Percentiles rank a stretch among this genome's conserved stretches.
Evolutionary conservation across 2,113 vertebrate genomes (phyloP).

Genomic region (Hemicordylus capensis): DNA sequence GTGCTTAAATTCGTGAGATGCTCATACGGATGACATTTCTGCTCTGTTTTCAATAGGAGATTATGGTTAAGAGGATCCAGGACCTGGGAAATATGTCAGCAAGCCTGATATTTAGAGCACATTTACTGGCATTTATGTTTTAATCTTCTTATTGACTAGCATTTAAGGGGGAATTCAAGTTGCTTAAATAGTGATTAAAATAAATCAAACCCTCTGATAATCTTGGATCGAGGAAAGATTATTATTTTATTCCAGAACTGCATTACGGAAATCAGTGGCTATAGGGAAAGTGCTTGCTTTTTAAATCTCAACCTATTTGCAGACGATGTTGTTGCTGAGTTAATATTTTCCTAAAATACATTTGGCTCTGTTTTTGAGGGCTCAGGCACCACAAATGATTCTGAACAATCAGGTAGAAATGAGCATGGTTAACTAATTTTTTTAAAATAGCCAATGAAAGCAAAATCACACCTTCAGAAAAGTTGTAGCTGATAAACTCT

Average conservation of each 20-base stretch:
- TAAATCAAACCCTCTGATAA: slow-evolving; percentile 59
- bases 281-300: neutral
- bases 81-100: slow-evolving; percentile 76
- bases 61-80: slow-evolving; percentile 82
- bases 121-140: slow-evolving; percentile 81
- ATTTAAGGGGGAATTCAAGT: slow-evolving; percentile 69
- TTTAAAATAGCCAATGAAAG: slow-evolving; percentile 18
- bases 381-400: neutral
- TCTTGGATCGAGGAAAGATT: slow-evolving; percentile 48
- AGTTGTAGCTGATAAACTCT: slow-evolving; percentile 6
- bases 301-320: neutral
- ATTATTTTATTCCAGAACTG: slow-evolving; percentile 28
- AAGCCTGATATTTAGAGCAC: slow-evolving; percentile 79
- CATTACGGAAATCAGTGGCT: accelerated
- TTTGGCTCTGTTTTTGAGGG: neutral
- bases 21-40: slow-evolving; percentile 76
- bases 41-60: slow-evolving; percentile 77
- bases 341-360: neutral
- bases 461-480: neutral
- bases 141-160: slow-evolving; percentile 82
- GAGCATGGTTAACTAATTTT: slow-evolving; percentile 1
- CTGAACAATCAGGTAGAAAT: neutral
- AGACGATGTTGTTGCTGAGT: neutral
- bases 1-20: slow-evolving; percentile 74
- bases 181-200: slow-evolving; percentile 71